A percentile compares a stretch with the other conserved stretches of the same genome.
Evolutionary conservation across 2,888 invertebrate genomes (phyloP).

Genomic region (Empis livida): DNA sequence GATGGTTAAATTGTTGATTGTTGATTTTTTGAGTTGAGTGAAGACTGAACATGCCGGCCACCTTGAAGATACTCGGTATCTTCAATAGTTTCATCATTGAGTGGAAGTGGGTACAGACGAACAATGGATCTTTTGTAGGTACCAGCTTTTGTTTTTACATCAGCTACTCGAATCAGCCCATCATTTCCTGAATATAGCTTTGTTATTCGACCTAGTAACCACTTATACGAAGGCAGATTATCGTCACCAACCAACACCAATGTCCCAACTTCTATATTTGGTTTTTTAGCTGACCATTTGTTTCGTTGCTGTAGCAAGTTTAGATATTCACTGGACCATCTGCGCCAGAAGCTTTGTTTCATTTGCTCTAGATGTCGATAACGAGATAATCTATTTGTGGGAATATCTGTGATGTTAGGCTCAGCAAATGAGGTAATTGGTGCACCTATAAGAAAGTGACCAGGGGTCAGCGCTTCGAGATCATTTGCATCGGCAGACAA

Average conservation of each 20-base stretch:
- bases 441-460: background rate
- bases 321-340: background rate
- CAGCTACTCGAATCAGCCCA: background rate
- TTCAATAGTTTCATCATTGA: background rate
- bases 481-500: conserved; percentile 13
- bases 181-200: background rate
- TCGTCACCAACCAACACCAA: background rate
- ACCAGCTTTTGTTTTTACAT: background rate
- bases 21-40: no score
- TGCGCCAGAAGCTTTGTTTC: background rate
- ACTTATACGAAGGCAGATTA: background rate
- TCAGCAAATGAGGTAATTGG: background rate
- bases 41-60: background rate
- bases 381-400: background rate
- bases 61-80: background rate
- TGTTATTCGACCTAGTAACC: background rate
- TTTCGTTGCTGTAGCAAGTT: background rate
- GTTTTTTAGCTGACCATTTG: background rate
- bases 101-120: background rate
- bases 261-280: background rate
- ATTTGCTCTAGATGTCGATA: background rate
- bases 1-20: no score
- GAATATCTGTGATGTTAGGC: background rate
- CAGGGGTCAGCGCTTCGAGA: background rate
- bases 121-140: background rate